Base-by-base conservation (phyloP, 1,140 invertebrate genomes). In the Zeugodacus cucurbitae region DNA sequence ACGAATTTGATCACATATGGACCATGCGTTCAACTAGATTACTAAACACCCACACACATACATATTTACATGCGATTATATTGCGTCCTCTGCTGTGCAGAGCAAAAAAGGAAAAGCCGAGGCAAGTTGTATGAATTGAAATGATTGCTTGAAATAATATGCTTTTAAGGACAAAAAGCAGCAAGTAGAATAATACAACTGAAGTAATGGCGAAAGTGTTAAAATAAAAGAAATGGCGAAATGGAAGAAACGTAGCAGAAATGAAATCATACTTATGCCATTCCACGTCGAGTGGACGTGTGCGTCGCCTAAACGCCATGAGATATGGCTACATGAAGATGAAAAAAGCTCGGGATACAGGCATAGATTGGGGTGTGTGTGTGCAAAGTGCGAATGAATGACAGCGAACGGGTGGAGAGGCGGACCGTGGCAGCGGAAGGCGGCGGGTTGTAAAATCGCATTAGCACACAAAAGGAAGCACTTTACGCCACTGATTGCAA, bases 101-200 rank as follows among this genome's bases (percentile, higher is more conserved):
- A 48, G 14, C 8, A 44, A 14, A 54, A 54, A 54, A 54, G 4
- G 0, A 54, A 20, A 17, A 54, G 29, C 44, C 85, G 11, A 7
- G n/a, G 85, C 26, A 44, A 29, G 44, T 59, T 44, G 44, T 57
- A 86, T 57, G 37, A 59, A 86, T 57, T 58, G 48, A 86, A 86
- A 86, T 86, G 48, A 54, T 86, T 86, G 41, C 85, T 86, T 86
- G 57, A 86, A 54, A 86, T 86, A 86, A 86, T 86, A 86, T 86
- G 85, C 85, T 54, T 86, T 86, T 86, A 57, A 86, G 57, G 14
- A 86, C 48, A 59, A 59, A 54, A 48, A 57, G 34, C 17, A 32
- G 48, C 48, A 10, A 54, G 4, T 17, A 29, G 85, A 34, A 37
- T 59, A 57, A 32, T 54, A 59, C 11, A 8, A 59, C 34, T 44